A percentile compares a stretch with the other conserved stretches of the same genome.
Conservation (phyloP, 1,140 invertebrate genomes). For the Anagrus nilaparvatae region DNA sequence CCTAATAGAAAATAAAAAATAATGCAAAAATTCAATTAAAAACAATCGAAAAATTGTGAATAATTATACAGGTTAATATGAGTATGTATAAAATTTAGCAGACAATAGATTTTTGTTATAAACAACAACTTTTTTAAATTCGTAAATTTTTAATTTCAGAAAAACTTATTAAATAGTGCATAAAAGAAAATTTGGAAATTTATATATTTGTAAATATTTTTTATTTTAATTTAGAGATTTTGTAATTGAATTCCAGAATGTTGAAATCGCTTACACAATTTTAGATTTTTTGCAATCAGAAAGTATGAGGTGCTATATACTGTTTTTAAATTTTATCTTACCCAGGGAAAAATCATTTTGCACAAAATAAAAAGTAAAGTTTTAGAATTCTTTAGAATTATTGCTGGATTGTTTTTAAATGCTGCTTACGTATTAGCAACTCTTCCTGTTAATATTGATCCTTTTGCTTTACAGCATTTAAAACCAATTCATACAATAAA, state of each 20-base stretch:
- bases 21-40: too few species aligned
- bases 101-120: too few species aligned
- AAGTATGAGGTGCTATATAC: too few species aligned
- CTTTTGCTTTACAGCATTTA: background rate
- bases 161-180: too few species aligned
- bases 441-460: slow-evolving; percentile 4
- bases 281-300: too few species aligned
- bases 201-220: background rate
- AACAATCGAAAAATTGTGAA: too few species aligned
- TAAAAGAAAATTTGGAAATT: background rate
- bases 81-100: too few species aligned
- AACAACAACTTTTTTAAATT: too few species aligned
- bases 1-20: too few species aligned
- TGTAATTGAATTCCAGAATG: slow-evolving; percentile 20
- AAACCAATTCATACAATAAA: slow-evolving; percentile 1
- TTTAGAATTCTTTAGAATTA: slow-evolving; percentile 4
- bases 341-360: slow-evolving; percentile 4
- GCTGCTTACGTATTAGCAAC: slow-evolving; percentile 3
- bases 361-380: slow-evolving; percentile 6
- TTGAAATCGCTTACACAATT: slow-evolving; percentile 15
- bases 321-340: too few species aligned
- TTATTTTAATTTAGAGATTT: slow-evolving; percentile 4
- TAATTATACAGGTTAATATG: too few species aligned
- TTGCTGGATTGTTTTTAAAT: background rate
- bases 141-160: too few species aligned